Base-by-base conservation (phyloP, 1,140 invertebrate species). In the Brachionus angularis region DNA sequence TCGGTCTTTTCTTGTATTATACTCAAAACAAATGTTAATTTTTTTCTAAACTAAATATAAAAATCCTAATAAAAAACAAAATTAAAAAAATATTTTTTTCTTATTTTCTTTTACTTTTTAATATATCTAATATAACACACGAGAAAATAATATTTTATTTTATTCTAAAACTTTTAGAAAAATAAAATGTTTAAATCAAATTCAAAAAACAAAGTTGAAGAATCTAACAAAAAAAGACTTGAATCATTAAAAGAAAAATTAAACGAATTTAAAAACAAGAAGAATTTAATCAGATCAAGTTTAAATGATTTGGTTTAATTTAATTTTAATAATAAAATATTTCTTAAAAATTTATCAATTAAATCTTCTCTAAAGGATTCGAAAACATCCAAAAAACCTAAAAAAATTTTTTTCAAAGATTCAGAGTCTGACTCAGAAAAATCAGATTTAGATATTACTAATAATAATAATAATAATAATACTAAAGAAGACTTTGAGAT, bases 371-470 rank as follows among this genome's bases (percentile, higher is more conserved):
- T n/a, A 42, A 42, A 42, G 39, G 39, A 42, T 42, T 10, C 10
- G 10, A 16, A 16, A 42, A 10, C 16, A 16, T 10, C 39, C 39
- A 16, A 44, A 44, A 64, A 64, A 21, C 39, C 58, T 2, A 64
- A 64, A 64, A 64, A 64, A 64, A 42, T 64, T 23, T 16, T 64
- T 29, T 64, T 64, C 27, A 25, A 42, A 8, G 58, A 64, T 29
- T 44, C 36, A 14, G 58, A 42, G 2, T 18, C 33, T 10, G 55
- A 42, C 39, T 10, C 10, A 10, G 10, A 42, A 10, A 16, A 42
- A 42, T 16, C 39, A 16, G 16, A 10, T 42, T 16, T 10, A 42
- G 39, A n/a, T n/a, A n/a, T n/a, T n/a, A n/a, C n/a, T n/a, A n/a
- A n/a, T n/a, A n/a, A n/a, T n/a, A n/a, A n/a, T n/a, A n/a, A n/a